A percentile compares a stretch with the other conserved stretches of the same genome.
Conservation (phyloP, 2,888 invertebrate genomes). For the Macrosiphum euphorbiae region DNA sequence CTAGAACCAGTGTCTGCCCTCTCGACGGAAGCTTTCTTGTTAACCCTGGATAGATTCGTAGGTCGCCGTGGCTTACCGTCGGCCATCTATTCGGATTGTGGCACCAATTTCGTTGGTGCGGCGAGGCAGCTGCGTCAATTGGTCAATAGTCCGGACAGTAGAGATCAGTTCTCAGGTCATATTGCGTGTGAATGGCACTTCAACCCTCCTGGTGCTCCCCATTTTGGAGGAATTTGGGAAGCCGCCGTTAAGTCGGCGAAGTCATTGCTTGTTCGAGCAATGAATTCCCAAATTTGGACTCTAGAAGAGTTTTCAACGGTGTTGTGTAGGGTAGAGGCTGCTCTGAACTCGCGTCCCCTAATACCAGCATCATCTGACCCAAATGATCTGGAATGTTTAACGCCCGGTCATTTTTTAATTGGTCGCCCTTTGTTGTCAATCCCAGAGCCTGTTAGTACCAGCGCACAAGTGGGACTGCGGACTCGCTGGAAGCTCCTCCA, state of each 20-base stretch:
- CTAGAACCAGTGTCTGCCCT: too few relatives aligned
- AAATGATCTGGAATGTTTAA: neutral
- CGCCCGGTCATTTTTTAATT: neutral
- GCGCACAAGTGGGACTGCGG: too few relatives aligned
- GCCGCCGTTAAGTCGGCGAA: neutral
- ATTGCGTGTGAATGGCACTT: neutral
- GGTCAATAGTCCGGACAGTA: neutral
- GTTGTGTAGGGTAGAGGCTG: neutral
- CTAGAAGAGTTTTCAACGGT: neutral
- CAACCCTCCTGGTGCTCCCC: neutral
- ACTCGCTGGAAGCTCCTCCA: neutral
- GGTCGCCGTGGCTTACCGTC: conserved; percentile 67
- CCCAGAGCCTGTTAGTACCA: too few relatives aligned
- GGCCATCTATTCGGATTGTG: conserved; percentile 67
- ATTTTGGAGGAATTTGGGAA: neutral
- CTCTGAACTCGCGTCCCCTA: neutral
- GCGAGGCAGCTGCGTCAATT: neutral
- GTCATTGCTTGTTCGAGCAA: neutral
- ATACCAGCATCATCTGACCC: neutral
- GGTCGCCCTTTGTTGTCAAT: too few relatives aligned
- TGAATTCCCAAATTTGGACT: neutral
- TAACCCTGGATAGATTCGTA: conserved; percentile 67
- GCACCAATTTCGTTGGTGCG: conserved; percentile 67
- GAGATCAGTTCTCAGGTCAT: neutral
- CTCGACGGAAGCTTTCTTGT: conserved; percentile 65